phyloP scores from a whole-genome alignment of 2,888 invertebrate genomes.

The Hirtodrosophila duncani region DNA sequence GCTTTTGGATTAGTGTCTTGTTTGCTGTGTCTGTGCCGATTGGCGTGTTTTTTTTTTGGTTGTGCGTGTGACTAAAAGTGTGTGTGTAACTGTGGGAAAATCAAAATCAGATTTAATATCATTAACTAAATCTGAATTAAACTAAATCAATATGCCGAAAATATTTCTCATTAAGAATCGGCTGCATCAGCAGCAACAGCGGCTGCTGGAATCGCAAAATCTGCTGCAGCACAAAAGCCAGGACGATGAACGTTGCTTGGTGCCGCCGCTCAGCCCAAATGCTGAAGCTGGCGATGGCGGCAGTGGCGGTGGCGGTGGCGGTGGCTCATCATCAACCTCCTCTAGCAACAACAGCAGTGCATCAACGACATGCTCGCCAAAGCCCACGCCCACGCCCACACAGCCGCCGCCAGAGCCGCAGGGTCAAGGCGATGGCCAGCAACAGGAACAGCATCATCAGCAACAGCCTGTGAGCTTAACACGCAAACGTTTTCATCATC shows the following conservation, averaged over 20 bases:
- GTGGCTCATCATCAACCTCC: slow-evolving; percentile 11
- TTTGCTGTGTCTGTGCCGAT: slow-evolving; percentile 34
- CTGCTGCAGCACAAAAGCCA: slow-evolving; percentile 84
- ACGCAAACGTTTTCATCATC: slow-evolving; percentile 78
- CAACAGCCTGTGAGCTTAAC: slow-evolving; percentile 71
- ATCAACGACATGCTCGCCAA: slow-evolving; percentile 14
- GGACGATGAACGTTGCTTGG: slow-evolving; percentile 80
- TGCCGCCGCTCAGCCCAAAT: slow-evolving; percentile 81
- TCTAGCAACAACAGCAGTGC: slow-evolving; percentile 10
- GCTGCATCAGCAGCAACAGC: slow-evolving; percentile 93
- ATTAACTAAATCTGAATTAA: slow-evolving; percentile 3
- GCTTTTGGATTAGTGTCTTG: slow-evolving; percentile 75
- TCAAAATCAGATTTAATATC: too few relatives aligned
- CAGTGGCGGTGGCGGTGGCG: slow-evolving; percentile 49
- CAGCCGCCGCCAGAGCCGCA: slow-evolving; percentile 34
- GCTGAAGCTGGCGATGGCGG: too few relatives aligned
- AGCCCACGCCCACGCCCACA: slow-evolving; percentile 27
- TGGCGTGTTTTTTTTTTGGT: neutral
- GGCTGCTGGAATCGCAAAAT: slow-evolving; percentile 90
- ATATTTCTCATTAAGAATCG: slow-evolving; percentile 94
- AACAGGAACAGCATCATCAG: slow-evolving; percentile 1
- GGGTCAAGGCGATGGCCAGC: slow-evolving; percentile 37
- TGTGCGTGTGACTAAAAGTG: slow-evolving; percentile 33
- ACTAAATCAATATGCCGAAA: slow-evolving; percentile 86
- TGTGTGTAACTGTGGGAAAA: too few relatives aligned